Evolutionary conservation across 2,797 vertebrate species (phyloP).

Genomic region (Mormyrus proboscirostris): DNA sequence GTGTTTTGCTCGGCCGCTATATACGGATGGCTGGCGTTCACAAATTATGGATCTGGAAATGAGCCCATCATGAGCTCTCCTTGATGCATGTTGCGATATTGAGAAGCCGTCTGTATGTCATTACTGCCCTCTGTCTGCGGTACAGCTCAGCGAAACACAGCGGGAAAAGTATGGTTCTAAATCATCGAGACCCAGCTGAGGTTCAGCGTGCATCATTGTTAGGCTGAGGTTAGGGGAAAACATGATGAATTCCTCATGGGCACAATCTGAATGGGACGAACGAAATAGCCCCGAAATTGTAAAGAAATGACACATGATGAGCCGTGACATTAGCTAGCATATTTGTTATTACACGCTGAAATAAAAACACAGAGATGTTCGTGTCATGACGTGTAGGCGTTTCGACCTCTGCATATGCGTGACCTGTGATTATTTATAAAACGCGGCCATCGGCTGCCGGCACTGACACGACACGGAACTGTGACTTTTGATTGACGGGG

Average conservation of each 20-base stretch:
- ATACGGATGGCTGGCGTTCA: not conserved
- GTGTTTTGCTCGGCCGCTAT: not conserved
- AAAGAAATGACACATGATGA: not conserved
- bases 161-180: not conserved
- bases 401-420: not conserved
- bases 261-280: not conserved
- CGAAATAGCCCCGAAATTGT: not conserved
- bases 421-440: not conserved
- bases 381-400: not conserved
- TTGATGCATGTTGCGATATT: not conserved
- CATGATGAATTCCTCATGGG: not conserved
- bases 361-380: not conserved
- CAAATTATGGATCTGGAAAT: constrained; percentile 1
- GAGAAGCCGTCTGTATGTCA: not conserved
- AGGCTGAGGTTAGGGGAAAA: not conserved
- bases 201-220: not conserved
- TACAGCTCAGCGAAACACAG: not conserved
- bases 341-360: not conserved
- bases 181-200: not conserved
- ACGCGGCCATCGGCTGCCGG: not conserved
- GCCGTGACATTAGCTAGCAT: not conserved
- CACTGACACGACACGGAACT: not conserved
- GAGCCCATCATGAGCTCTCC: not conserved
- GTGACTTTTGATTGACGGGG: not conserved
- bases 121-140: constrained; percentile 19